Percentiles rank a stretch among this genome's conserved stretches.
These are phyloP conservation scores for Lordiphosa andalusiaca DNA, from an alignment of 2,888 invertebrate genomes.

Conservation along the genomic window DNA sequence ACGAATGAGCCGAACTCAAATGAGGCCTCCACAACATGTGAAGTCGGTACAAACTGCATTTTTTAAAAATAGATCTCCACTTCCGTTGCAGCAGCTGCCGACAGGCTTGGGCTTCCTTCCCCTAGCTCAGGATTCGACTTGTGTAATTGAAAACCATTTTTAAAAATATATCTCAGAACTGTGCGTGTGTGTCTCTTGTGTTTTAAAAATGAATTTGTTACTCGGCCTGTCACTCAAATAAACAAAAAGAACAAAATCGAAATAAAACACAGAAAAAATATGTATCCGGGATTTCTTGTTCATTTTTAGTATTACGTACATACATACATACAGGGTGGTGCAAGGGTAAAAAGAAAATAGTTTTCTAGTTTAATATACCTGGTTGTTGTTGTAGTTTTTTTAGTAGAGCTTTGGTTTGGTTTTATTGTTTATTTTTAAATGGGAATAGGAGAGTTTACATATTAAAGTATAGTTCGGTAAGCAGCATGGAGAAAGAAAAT, in stretches of 20 bases:
- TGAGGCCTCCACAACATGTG: neutral
- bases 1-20: conserved; percentile 12
- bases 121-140: neutral
- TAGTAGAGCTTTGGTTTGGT: conserved; percentile 75
- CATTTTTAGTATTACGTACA: neutral
- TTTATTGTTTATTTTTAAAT: conserved; percentile 19
- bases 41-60: neutral
- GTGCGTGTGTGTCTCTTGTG: neutral
- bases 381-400: conserved; percentile 80
- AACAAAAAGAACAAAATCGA: conserved; percentile 4
- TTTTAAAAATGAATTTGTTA: conserved; percentile 10
- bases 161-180: neutral
- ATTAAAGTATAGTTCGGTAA: conserved; percentile 48
- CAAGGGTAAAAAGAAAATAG: neutral
- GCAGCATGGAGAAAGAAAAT: conserved; percentile 23
- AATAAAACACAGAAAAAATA: neutral
- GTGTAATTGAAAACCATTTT: too few species aligned
- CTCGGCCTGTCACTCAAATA: conserved; percentile 12
- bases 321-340: conserved; percentile 1
- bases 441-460: conserved; percentile 24
- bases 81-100: conserved; percentile 29
- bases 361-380: conserved; percentile 63
- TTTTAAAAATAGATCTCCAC: conserved; percentile 16
- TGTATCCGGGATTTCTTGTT: too few species aligned
- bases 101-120: neutral